Evolutionary conservation across 2,113 vertebrate genomes (phyloP), one percentile per base, ranked within the genome.

Genomic region (Alligator mississippiensis): DNA sequence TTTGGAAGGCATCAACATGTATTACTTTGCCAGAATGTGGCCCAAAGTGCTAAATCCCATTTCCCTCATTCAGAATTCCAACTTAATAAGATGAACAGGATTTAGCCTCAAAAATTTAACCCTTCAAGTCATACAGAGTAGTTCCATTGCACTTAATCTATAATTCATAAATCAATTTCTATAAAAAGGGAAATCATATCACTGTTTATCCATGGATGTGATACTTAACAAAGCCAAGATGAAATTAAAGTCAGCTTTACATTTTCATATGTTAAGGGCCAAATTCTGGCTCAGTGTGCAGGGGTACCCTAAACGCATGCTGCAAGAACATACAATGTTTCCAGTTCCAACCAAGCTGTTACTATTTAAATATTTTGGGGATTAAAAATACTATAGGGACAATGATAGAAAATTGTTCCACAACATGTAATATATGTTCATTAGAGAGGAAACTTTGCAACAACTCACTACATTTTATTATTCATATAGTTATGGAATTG

Each of bases 1-100:
- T 94, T 90, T 62, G 55, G 80, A 19, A 87, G 58, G 47, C 58
- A 57, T 27, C 61, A 82, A 0, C 12, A 25, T 57, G 34, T 74
- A 47, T 60, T 57, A 28, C 70, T 91, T 90, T 82, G 87, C 66
- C 85, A 94, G 84, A 95, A 95, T 90, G 83, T 87, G 92, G 84
- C 90, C 93, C 93, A 89, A 77, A 91, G 85, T 93, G 92, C 24
- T 0, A 96, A 97, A 96, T 96, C 94, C 92, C 94, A 30, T 89
- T 72, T 92, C 96, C 87, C 82, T 93, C 96, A 93, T 77, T 93
- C 95, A 90, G 57, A 3, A 85, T 78, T 78, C 59, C 87, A 92
- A 92, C 19, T 70, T 90, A 96, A 28, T 94, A 93, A 96, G 95
- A 95, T 94, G 90, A 82, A 96, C 89, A 96, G 95, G 95, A 97